A percentile compares a stretch with the other conserved stretches of the same genome.
Conservation (phyloP, 2,797 vertebrate species). For the Platalea minor region DNA sequence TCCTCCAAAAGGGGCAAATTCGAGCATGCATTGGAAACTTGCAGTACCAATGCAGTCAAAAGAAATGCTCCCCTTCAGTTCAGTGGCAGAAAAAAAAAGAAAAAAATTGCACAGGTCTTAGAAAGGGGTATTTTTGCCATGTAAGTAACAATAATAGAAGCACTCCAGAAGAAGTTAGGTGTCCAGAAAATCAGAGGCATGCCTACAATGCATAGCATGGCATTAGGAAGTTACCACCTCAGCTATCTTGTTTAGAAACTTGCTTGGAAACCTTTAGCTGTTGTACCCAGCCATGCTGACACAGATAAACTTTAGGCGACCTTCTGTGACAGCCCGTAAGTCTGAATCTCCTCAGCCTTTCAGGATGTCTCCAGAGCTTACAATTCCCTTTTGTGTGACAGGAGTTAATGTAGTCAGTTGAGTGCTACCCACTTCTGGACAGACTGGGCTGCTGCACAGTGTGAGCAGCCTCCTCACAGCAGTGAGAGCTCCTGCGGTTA, state of each 20-base stretch:
- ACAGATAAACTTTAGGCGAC: background rate
- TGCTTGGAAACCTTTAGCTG: background rate
- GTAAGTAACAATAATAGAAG: background rate
- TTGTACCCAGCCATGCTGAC: background rate
- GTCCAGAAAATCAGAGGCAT: background rate
- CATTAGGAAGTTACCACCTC: background rate
- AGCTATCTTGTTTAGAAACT: background rate
- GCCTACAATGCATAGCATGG: background rate
- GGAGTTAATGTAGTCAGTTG: background rate
- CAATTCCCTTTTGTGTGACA: background rate
- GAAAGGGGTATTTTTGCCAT: background rate
- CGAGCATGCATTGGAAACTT: background rate
- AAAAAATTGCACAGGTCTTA: background rate
- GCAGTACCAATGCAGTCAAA: background rate
- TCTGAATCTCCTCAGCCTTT: background rate
- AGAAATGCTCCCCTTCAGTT: background rate
- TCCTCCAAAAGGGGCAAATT: background rate
- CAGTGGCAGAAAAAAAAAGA: background rate
- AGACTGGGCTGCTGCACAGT: background rate
- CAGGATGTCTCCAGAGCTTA: background rate
- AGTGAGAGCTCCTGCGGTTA: background rate
- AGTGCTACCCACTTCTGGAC: background rate
- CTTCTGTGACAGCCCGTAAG: background rate
- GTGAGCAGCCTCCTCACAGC: background rate
- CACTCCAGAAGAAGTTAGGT: background rate